Evolutionary conservation across 2,888 invertebrate species (phyloP), one percentile per base, ranked within the genome.

Genomic region (Eulithis testata): DNA sequence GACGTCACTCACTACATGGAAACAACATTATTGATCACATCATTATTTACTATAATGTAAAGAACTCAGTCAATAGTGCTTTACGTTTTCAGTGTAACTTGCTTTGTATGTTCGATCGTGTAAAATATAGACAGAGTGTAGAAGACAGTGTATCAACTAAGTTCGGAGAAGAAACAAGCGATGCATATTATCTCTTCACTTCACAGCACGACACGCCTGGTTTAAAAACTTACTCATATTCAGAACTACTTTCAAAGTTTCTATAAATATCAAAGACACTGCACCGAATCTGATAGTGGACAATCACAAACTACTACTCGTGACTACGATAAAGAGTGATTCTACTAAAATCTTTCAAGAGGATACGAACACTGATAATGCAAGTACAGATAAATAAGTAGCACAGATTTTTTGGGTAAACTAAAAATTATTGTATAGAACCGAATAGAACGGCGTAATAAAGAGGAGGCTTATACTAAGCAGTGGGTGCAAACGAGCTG

Each of bases 251-350:
- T 51, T 4, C 7, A 49, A 49, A 21, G n/a, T 36, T 51, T 31
- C n/a, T 4, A 51, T 31, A 49, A 49, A 4, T 49, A 47, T 49
- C 50, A 61, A 59, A 59, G 44, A 53, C 12, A 65, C 49, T 63
- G 60, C 58, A 60, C 36, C 21, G 37, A 49, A 40, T 36, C 31
- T 61, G 27, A 65, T 62, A 63, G 62, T 68, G 61, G 37, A 60
- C 59, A 71, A 59, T 65, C 43, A 60, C 50, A 40, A 54, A 44
- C 27, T 61, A 70, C 47, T 11, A 21, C 14, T 65, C 61, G 61
- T 69, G 52, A 72, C 64, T 70, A 58, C 21, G n/a, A 11, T 11
- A 63, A 68, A 68, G 43, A 21, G 65, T 43, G 60, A 51, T 57
- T 36, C 11, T 49, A 63, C 58, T 4, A 49, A 49, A 67, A 65